Evolutionary conservation across 2,888 invertebrate genomes (phyloP), one percentile per base, ranked within the genome.

Genomic region (Alloplasta piceator): DNA sequence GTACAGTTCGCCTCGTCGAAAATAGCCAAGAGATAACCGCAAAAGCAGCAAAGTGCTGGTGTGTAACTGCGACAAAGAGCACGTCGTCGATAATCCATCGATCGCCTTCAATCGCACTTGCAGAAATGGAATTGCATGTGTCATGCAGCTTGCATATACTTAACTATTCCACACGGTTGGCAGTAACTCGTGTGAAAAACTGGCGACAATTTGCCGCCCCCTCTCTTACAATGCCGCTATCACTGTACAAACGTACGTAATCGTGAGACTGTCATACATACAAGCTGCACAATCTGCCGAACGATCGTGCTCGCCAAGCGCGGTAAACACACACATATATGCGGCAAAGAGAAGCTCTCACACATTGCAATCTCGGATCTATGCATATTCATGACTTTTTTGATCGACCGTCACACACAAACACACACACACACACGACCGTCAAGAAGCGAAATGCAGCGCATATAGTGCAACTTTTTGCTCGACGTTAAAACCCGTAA

Each of bases 371-470:
- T 68, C 76, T 71, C 38, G 38, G 12, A 12, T 72, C 48, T 78
- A 91, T 91, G 90, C 88, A 91, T 91, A 91, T 91, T 91, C 90
- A 91, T 91, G 89, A 90, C 85, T 86, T 87, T 85, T 87, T 89
- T 89, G 90, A 90, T 91, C 90, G 88, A 87, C 88, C 89, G 90
- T 91, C 89, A 88, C 89, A 88, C 52, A 26, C 26, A 26, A 26
- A 26, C 26, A 26, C 26, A 26, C 26, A 26, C 26, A 26, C 3
- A 3, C 88, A 41, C 71, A 41, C 41, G 90, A 89, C 63, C 70
- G 3, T 70, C 68, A 48, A 89, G 90, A 87, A 89, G 89, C 89
- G 90, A 91, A 72, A 72, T 61, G 46, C 26, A 56, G 9, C 1
- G 89, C 87, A 87, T 87, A 88, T 90, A 87, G 88, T 87, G 88